These are phyloP conservation scores for Asobara japonica DNA, from an alignment of 1,140 invertebrate genomes.

Conservation along the genomic window DNA sequence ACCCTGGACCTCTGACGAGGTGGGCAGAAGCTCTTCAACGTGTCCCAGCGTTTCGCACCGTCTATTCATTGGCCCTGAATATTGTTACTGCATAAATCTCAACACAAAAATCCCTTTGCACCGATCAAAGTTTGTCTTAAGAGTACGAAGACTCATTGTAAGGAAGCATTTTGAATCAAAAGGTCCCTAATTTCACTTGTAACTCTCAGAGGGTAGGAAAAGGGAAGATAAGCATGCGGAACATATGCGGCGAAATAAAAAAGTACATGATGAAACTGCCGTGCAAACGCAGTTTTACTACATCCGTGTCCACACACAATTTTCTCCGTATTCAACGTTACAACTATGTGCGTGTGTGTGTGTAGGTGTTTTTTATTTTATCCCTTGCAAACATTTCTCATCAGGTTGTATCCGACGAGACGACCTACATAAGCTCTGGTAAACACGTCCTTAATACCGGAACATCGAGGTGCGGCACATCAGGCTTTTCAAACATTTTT, in stretches of 20 bases:
- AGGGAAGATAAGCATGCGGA: neutral
- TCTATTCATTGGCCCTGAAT: too few relatives aligned
- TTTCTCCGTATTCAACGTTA: neutral
- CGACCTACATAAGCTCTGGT: constrained; percentile 22
- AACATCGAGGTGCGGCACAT: neutral
- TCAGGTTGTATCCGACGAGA: neutral
- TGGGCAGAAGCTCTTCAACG: too few relatives aligned
- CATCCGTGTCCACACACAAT: neutral
- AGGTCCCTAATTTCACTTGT: too few relatives aligned
- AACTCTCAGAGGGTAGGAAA: too few relatives aligned
- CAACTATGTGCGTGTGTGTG: neutral
- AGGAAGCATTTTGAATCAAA: too few relatives aligned
- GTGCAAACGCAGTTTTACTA: neutral
- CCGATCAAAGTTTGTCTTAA: too few relatives aligned
- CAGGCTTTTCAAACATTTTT: neutral
- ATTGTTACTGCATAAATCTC: too few relatives aligned
- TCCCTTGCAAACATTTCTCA: constrained; percentile 21
- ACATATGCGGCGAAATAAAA: neutral
- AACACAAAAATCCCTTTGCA: too few relatives aligned
- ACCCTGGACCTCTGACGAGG: too few relatives aligned
- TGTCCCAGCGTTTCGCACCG: too few relatives aligned
- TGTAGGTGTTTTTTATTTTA: neutral
- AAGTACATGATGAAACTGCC: neutral
- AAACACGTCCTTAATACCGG: neutral
- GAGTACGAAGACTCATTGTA: too few relatives aligned